Conservation (phyloP, 2,113 vertebrate genomes). For the Brachyistius frenatus region DNA sequence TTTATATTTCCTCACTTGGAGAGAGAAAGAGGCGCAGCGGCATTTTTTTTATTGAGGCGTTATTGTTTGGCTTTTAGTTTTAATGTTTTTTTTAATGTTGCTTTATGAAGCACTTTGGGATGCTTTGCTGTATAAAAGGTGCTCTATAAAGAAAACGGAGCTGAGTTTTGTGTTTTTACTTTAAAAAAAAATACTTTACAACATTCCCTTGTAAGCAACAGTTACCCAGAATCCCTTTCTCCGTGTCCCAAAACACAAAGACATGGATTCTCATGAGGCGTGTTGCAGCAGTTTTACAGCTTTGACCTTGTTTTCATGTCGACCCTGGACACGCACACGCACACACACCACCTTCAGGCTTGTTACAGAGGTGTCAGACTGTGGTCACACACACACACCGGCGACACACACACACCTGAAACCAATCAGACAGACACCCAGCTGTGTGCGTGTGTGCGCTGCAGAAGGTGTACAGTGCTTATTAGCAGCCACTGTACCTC, state of each 20-base stretch:
- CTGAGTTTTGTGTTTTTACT: too few relatives aligned
- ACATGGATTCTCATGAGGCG: background rate
- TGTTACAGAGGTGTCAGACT: conserved; percentile 67
- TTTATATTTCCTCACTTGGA: too few relatives aligned
- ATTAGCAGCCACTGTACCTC: conserved; percentile 64
- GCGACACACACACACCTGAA: conserved; percentile 56
- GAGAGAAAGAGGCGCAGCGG: too few relatives aligned
- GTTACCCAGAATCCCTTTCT: conserved; percentile 54
- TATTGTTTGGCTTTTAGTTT: too few relatives aligned
- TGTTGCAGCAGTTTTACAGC: conserved; percentile 54
- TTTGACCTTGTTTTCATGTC: conserved; percentile 54
- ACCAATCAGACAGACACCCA: conserved; percentile 65
- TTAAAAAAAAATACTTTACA: too few relatives aligned
- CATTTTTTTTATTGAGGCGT: too few relatives aligned
- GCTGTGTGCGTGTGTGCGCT: conserved; percentile 42
- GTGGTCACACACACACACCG: conserved; percentile 37
- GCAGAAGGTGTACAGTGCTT: conserved; percentile 38
- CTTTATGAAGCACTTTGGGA: too few relatives aligned
- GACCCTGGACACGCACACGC: conserved; percentile 8
- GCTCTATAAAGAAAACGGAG: too few relatives aligned
- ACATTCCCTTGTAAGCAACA: conserved; percentile 5
- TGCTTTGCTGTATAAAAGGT: too few relatives aligned
- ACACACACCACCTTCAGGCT: conserved; percentile 8
- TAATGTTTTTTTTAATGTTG: too few relatives aligned
- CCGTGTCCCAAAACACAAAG: conserved; percentile 8